Evolutionary conservation across 1,140 invertebrate genomes (phyloP), one percentile per base, ranked within the genome.

Genomic region (Nomia melanderi): DNA sequence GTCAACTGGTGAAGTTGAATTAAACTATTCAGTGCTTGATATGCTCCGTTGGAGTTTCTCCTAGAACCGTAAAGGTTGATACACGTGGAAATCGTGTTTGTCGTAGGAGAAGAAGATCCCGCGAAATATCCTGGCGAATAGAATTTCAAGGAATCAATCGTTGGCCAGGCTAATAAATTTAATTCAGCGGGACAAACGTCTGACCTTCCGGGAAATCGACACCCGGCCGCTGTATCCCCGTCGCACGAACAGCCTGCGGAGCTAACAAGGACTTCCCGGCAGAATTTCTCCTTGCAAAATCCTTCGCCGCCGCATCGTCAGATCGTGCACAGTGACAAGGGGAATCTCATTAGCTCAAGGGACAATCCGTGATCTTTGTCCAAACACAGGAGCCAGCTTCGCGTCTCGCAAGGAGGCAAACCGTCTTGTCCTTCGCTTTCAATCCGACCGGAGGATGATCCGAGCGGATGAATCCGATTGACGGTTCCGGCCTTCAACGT

Each of bases 311-410:
- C 71, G 70, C 75, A 74, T 83, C 81, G 80, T 75, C 66, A 82
- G 62, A 82, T 82, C 80, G 76, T 74, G 81, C 56, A 59, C 66
- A 69, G 62, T 79, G 81, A 83, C 82, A 83, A 83, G 82, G 77
- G 64, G 69, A 83, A 81, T 84, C 83, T 84, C 83, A 84, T 84
- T 84, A 84, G 83, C 73, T 33, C 50, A 60, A 59, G 70, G 67
- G 82, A 83, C 81, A 78, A 81, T 79, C 63, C 73, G 74, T 81
- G 82, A 84, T 84, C 82, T 84, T 84, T 84, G 83, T 80, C 69
- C 83, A 84, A 84, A 84, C 82, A 84, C 64, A 73, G 63, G 63
- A 64, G 76, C 59, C 39, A 39, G 39, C 14, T 4, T 44, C 47
- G 20, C 17, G 20, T 20, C 44, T 5, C 5, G 47, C 70, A 62